These are phyloP conservation scores for Paguma larvata DNA, from an alignment of 2,797 vertebrate species.

Conservation along the genomic window DNA sequence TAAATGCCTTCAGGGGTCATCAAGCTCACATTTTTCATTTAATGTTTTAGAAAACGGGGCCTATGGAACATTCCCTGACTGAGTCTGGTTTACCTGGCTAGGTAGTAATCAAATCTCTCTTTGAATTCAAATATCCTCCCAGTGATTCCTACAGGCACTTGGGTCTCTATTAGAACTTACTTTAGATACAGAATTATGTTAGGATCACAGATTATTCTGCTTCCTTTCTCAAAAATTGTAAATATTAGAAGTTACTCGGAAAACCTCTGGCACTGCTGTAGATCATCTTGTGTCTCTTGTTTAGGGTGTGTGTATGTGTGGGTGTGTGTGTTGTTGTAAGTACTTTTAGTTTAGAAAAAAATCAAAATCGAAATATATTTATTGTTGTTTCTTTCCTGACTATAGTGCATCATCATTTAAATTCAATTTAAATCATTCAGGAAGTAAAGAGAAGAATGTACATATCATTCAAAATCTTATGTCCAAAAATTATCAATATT, in stretches of 20 bases:
- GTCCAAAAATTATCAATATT: conserved; percentile 13
- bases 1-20: not conserved
- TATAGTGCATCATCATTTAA: not conserved
- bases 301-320: not conserved
- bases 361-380: not conserved
- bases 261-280: not conserved
- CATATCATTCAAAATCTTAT: conserved; percentile 14
- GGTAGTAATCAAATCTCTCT: not conserved
- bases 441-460: conserved; percentile 46
- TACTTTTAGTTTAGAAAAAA: conserved; percentile 14
- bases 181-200: not conserved
- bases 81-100: not conserved
- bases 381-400: not conserved
- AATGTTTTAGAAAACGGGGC: not conserved
- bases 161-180: not conserved
- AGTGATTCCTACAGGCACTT: no score
- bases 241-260: not conserved
- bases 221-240: not conserved
- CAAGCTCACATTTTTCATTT: conserved; percentile 18
- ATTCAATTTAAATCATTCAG: conserved; percentile 22
- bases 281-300: not conserved
- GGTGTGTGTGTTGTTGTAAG: not conserved
- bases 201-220: not conserved
- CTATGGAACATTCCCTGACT: not conserved
- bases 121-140: conserved; percentile 5